These are phyloP conservation scores for Drosophila suzukii DNA, from an alignment of 1,140 invertebrate species.

Conservation along the genomic window DNA sequence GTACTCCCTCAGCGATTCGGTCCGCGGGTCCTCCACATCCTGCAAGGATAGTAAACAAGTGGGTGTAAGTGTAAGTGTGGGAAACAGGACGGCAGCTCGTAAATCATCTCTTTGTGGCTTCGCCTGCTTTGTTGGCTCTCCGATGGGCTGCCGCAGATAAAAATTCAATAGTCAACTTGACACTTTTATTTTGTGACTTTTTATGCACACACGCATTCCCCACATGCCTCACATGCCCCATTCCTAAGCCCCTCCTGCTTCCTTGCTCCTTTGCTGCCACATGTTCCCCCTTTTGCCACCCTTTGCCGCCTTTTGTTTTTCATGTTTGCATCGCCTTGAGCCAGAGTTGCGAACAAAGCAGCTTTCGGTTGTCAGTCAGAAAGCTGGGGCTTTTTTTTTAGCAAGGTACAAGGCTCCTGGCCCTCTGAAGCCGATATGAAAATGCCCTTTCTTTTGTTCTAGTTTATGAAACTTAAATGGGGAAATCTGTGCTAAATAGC, in stretches of 20 bases:
- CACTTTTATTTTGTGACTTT: slow-evolving; percentile 76
- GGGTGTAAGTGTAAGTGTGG: slow-evolving; percentile 27
- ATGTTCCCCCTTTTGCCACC: background rate
- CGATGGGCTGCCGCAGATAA: slow-evolving; percentile 59
- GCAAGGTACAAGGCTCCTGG: background rate
- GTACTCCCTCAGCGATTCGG: slow-evolving; percentile 87
- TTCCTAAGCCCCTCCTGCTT: slow-evolving; percentile 23
- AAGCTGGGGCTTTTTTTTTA: slow-evolving; percentile 43
- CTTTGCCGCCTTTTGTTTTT: slow-evolving; percentile 29
- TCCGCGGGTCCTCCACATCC: slow-evolving; percentile 86
- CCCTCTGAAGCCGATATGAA: background rate
- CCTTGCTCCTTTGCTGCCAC: slow-evolving; percentile 43
- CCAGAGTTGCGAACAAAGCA: slow-evolving; percentile 61
- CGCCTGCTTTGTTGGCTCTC: slow-evolving; percentile 20
- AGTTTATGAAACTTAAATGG: too few relatives aligned
- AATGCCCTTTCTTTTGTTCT: background rate
- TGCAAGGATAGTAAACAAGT: slow-evolving; percentile 27
- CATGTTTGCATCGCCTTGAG: slow-evolving; percentile 49
- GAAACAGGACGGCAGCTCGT: slow-evolving; percentile 53
- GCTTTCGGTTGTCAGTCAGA: slow-evolving; percentile 45
- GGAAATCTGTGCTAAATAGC: too few relatives aligned
- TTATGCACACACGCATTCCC: slow-evolving; percentile 45
- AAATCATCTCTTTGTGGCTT: slow-evolving; percentile 61
- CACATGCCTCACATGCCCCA: background rate
- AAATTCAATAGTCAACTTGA: slow-evolving; percentile 83